Conservation (phyloP, 2,888 invertebrate species). For the Lasioglossum leucozonium region DNA sequence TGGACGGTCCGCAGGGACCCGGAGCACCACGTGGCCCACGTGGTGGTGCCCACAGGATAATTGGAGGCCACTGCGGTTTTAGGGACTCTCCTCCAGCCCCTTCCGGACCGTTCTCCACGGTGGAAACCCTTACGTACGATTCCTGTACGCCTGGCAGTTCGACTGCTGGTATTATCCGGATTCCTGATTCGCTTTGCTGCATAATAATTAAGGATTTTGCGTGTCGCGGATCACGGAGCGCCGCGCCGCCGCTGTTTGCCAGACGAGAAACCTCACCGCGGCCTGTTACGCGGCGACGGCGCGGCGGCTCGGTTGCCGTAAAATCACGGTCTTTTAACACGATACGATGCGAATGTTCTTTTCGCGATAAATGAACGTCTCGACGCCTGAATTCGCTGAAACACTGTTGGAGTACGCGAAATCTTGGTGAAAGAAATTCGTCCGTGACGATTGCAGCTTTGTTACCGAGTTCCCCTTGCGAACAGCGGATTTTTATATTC, state of each 20-base stretch:
- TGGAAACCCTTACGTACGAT: conserved; percentile 67
- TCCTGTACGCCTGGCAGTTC: conserved; percentile 61
- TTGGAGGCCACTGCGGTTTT: conserved; percentile 80
- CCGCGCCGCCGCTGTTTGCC: conserved; percentile 11
- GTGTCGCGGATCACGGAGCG: conserved; percentile 51
- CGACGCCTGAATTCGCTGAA: too few relatives aligned
- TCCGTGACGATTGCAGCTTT: too few relatives aligned
- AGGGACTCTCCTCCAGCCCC: conserved; percentile 69
- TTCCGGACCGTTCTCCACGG: conserved; percentile 64
- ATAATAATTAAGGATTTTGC: conserved; percentile 72
- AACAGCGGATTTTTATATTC: not conserved
- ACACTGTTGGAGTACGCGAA: too few relatives aligned
- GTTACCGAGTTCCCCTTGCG: not conserved
- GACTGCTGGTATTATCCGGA: conserved; percentile 73
- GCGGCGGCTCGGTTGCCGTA: not conserved
- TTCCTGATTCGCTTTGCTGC: conserved; percentile 68
- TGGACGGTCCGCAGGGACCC: conserved; percentile 73
- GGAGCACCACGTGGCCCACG: conserved; percentile 70
- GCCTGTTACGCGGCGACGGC: not conserved
- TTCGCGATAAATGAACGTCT: not conserved
- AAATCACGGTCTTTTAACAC: not conserved
- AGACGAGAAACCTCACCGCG: not conserved
- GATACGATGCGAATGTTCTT: not conserved
- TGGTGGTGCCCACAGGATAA: conserved; percentile 80
- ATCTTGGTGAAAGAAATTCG: not conserved